phyloP scores from a whole-genome alignment of 2,888 invertebrate species.

The Agriopis leucophaearia region DNA sequence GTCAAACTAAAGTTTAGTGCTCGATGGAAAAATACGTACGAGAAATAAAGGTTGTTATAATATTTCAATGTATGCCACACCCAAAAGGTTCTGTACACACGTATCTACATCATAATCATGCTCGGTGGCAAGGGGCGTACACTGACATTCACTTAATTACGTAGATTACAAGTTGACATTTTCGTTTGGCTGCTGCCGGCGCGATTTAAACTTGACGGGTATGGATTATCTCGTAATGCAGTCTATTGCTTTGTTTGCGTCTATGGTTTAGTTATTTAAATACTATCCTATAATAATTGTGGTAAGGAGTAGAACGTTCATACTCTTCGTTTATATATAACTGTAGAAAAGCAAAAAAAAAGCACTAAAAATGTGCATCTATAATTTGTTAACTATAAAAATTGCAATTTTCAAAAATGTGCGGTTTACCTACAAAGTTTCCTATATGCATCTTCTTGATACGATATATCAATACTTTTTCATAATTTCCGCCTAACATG shows the following conservation, averaged over 20 bases:
- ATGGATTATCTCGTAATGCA: conserved; percentile 66
- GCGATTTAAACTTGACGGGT: conserved; percentile 79
- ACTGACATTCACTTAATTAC: conserved; percentile 84
- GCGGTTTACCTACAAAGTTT: too few relatives aligned
- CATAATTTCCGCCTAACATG: too few relatives aligned
- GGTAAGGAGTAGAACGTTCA: too few relatives aligned
- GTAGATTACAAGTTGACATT: conserved; percentile 84
- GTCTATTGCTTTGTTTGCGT: conserved; percentile 33
- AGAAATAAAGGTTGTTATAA: not conserved
- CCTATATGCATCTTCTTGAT: too few relatives aligned
- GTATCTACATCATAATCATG: conserved; percentile 54
- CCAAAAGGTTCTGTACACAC: conserved; percentile 7
- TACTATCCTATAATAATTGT: too few relatives aligned
- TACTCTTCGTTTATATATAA: too few relatives aligned
- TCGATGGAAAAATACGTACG: conserved; percentile 7
- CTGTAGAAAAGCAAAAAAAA: too few relatives aligned
- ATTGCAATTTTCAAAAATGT: too few relatives aligned
- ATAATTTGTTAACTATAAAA: too few relatives aligned
- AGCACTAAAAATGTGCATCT: too few relatives aligned
- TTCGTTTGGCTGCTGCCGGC: conserved; percentile 63
- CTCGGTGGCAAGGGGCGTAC: conserved; percentile 42
- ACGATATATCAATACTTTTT: too few relatives aligned
- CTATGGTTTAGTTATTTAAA: not conserved
- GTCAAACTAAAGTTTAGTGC: conserved; percentile 22
- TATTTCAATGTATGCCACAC: not conserved